Evolutionary conservation across 2,797 vertebrate species (phyloP), one percentile per base, ranked within the genome.

Genomic region (Tiaroga cobitis): DNA sequence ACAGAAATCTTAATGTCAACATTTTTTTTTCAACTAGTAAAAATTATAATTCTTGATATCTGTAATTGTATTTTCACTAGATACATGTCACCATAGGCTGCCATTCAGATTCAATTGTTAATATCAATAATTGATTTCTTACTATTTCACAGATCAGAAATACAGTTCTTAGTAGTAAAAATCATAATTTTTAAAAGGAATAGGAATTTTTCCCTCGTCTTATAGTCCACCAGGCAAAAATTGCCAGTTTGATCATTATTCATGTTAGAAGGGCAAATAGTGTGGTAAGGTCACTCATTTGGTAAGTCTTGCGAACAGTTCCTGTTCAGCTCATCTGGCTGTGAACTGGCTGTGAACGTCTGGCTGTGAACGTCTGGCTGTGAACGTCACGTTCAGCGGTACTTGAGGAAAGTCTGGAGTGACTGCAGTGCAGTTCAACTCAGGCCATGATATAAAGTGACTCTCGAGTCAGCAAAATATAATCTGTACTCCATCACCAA

Each of bases 401-500:
- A 73, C 6, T 6, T 26, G 21, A 70, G 3, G n/a, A 61, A n/a
- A 56, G 29, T 74, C 37, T 85, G 77, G 81, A 74, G 51, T 59
- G 15, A 70, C 73, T 85, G 46, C 10, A 9, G 41, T 82, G 79
- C 74, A 84, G 69, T 43, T 56, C 76, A 72, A 54, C 37, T 83
- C 43, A 18, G 19, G 43, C n/a, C 8, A 39, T 74, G 34, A 54
- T 49, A 82, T 82, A 54, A 80, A 70, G 61, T 80, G 51, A 72
- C 68, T 77, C 39, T 86, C 46, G 1, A 49, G 15, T 49, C 74
- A 79, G 85, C 83, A 85, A 75, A 82, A 82, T 59, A 67, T 87
- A 49, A 51, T n/a, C 79, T 67, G 72, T 56, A 85, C 26, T 43
- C 67, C 41, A 49, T 81, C 19, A 49, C 32, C 67, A 49, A 39